These are phyloP conservation scores for Yponomeuta sedellus DNA, from an alignment of 2,888 invertebrate genomes.

Conservation along the genomic window DNA sequence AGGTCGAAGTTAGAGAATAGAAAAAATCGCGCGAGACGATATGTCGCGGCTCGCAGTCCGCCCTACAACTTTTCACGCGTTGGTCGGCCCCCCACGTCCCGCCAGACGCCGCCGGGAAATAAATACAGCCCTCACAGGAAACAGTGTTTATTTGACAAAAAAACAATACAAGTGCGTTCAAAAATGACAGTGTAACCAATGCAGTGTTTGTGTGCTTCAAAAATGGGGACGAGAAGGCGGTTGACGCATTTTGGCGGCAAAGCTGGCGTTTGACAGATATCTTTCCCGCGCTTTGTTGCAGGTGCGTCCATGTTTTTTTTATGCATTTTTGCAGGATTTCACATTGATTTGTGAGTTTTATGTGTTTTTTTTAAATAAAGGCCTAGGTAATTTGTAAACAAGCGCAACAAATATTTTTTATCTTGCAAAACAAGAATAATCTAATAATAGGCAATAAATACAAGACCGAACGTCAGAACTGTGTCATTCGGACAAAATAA, in stretches of 20 bases:
- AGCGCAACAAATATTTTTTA: background rate
- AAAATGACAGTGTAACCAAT: constrained; percentile 4
- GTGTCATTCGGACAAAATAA: constrained; percentile 53
- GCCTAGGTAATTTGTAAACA: background rate
- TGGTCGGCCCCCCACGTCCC: constrained; percentile 57
- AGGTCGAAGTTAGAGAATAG: constrained; percentile 32
- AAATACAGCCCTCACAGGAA: constrained; percentile 22
- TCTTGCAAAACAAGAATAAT: background rate
- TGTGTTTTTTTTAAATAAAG: background rate
- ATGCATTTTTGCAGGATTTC: background rate
- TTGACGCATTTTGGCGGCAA: constrained; percentile 56
- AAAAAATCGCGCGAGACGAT: constrained; percentile 52
- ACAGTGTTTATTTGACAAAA: constrained; percentile 16
- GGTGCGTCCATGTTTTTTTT: constrained; percentile 54
- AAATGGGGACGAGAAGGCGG: constrained; percentile 48
- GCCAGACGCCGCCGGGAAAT: constrained; percentile 29
- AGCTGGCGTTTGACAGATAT: constrained; percentile 60
- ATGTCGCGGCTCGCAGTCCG: constrained; percentile 52
- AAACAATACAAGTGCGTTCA: constrained; percentile 5
- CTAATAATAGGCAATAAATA: constrained; percentile 13
- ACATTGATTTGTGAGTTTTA: background rate
- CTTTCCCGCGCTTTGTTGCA: constrained; percentile 60
- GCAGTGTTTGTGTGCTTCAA: constrained; percentile 38
- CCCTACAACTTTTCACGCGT: constrained; percentile 61
- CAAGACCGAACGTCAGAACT: constrained; percentile 26